A percentile compares a stretch with the other conserved stretches of the same genome.
These are phyloP conservation scores for Troides oblongomaculatus DNA, from an alignment of 2,888 invertebrate genomes.

Conservation along the genomic window DNA sequence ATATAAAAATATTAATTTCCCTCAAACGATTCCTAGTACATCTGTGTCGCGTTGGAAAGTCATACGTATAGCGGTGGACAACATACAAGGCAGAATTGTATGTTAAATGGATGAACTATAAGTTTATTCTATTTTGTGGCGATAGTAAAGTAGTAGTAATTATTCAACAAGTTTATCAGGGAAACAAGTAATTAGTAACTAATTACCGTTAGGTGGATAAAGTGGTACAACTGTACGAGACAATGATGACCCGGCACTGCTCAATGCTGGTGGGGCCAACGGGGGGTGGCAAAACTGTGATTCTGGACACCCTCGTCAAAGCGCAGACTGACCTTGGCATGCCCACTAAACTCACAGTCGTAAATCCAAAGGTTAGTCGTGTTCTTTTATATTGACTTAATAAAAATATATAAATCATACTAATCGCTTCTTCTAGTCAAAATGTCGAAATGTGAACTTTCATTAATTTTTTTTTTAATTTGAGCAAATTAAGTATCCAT, in stretches of 20 bases:
- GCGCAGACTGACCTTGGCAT: slow-evolving; percentile 88
- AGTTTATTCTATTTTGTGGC: too few species aligned
- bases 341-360: slow-evolving; percentile 87
- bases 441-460: background rate
- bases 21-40: too few species aligned
- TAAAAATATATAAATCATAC: background rate
- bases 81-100: too few species aligned
- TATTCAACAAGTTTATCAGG: background rate
- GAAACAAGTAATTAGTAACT: background rate
- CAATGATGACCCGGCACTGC: slow-evolving; percentile 96
- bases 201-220: slow-evolving; percentile 84
- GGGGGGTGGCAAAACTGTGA: slow-evolving; percentile 94
- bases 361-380: slow-evolving; percentile 90
- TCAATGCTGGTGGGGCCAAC: slow-evolving; percentile 96
- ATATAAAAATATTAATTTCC: too few species aligned
- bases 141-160: background rate
- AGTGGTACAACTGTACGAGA: slow-evolving; percentile 94
- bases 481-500: too few species aligned
- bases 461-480: too few species aligned
- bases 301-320: slow-evolving; percentile 87
- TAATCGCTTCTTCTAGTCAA: background rate
- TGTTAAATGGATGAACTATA: too few species aligned
- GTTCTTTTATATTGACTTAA: background rate
- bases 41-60: too few species aligned
- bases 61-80: too few species aligned